Evolutionary conservation across 2,797 vertebrate genomes (phyloP).

Genomic region (Hemibagrus guttatus): DNA sequence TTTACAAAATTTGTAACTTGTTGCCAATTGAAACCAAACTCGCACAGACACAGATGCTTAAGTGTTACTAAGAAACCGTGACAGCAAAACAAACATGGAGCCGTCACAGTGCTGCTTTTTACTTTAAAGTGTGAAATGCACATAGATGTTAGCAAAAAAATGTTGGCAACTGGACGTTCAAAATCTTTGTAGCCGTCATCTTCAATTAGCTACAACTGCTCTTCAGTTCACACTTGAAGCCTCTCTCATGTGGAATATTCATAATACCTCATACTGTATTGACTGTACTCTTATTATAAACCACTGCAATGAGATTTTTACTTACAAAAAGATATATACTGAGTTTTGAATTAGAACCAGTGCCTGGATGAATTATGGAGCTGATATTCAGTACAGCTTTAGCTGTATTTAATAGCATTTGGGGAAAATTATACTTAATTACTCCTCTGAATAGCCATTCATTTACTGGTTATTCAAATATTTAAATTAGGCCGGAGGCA

Average conservation of each 20-base stretch:
- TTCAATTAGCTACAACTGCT: neutral
- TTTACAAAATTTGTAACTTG: neutral
- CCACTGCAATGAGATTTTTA: neutral
- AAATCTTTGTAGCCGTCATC: neutral
- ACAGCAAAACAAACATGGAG: neutral
- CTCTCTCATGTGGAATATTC: neutral
- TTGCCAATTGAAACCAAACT: neutral
- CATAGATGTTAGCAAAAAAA: neutral
- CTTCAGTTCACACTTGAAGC: neutral
- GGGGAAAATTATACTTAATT: neutral
- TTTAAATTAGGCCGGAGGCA: neutral
- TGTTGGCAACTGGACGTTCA: neutral
- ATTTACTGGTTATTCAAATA: neutral
- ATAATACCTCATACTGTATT: neutral
- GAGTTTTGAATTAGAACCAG: neutral
- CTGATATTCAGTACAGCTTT: neutral
- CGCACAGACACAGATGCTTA: neutral
- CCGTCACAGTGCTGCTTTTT: neutral
- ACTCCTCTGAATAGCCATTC: slow-evolving; percentile 1
- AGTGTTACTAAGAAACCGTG: neutral
- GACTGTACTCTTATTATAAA: neutral
- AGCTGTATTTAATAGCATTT: neutral
- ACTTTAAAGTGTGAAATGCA: neutral
- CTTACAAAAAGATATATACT: neutral
- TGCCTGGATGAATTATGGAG: neutral